Base-by-base conservation (phyloP, 2,888 invertebrate species). In the Isotomurus palustris region DNA sequence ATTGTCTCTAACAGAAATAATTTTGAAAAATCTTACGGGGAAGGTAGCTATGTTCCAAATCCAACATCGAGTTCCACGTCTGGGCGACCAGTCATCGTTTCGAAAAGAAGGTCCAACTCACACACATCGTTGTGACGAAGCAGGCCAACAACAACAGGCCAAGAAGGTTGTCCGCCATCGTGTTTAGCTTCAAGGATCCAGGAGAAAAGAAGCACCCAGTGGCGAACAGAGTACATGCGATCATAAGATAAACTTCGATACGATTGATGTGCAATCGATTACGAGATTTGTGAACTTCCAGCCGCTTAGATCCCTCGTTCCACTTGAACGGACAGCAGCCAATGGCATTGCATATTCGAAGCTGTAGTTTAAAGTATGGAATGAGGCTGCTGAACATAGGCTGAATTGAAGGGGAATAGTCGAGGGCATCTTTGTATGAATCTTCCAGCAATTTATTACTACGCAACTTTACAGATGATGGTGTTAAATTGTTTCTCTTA, bases 361-460 rank as follows among this genome's bases (percentile, higher is more conserved):
- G 32, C 52, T 62, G 62, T 6, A 55, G 27, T 32, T 43, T 21
- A 28, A 54, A 51, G 21, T 55, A 58, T 12, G 54, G 57, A 1
- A 41, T 25, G 0, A 61, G 28, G 35, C 58, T 57, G 19, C 47
- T 53, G 51, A 61, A 52, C 61, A 61, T 61, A n/a, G n/a, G n/a
- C n/a, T n/a, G n/a, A n/a, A n/a, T n/a, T n/a, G n/a, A n/a, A n/a
- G n/a, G n/a, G n/a, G n/a, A n/a, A n/a, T n/a, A n/a, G n/a, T n/a
- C n/a, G n/a, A n/a, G n/a, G n/a, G n/a, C n/a, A n/a, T n/a, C n/a
- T n/a, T n/a, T n/a, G n/a, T n/a, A n/a, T n/a, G n/a, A n/a, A n/a
- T n/a, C n/a, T n/a, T n/a, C n/a, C n/a, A n/a, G n/a, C n/a, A n/a
- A n/a, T n/a, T n/a, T n/a, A n/a, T n/a, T n/a, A n/a, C n/a, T n/a